phyloP scores from a whole-genome alignment of 2,888 invertebrate genomes.

The Leucophora obtusa region DNA sequence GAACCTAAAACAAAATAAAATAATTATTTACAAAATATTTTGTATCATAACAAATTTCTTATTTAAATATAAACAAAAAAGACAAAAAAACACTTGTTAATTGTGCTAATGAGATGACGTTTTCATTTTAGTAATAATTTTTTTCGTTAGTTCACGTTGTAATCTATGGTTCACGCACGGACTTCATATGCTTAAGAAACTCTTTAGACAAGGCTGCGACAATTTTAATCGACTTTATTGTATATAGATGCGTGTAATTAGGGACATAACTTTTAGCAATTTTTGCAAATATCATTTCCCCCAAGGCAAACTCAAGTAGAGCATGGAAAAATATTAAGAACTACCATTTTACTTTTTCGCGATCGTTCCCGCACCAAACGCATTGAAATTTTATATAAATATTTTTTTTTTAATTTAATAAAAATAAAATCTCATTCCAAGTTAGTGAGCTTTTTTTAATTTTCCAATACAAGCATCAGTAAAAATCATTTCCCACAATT shows the following conservation, averaged over 20 bases:
- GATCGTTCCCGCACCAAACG: too few species aligned
- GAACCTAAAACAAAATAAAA: slow-evolving; percentile 68
- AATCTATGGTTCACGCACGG: neutral
- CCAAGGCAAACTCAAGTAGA: too few species aligned
- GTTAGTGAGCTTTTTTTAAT: too few species aligned
- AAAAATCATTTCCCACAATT: too few species aligned
- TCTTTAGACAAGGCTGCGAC: neutral
- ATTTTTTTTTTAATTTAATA: too few species aligned
- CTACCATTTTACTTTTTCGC: too few species aligned
- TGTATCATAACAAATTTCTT: neutral
- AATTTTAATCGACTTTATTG: neutral
- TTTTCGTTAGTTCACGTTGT: neutral
- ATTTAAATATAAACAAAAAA: neutral
- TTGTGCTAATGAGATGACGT: neutral
- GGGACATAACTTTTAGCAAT: too few species aligned
- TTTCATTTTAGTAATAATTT: neutral
- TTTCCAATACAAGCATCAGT: too few species aligned
- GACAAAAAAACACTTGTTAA: neutral
- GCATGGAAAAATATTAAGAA: too few species aligned
- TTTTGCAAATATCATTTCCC: too few species aligned
- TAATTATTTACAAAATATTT: slow-evolving; percentile 38
- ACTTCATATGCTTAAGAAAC: neutral
- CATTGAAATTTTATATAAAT: too few species aligned
- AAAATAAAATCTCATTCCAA: too few species aligned
- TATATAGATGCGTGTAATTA: neutral